Conservation (phyloP, 1,140 invertebrate species). For the Drosophila bocki region DNA sequence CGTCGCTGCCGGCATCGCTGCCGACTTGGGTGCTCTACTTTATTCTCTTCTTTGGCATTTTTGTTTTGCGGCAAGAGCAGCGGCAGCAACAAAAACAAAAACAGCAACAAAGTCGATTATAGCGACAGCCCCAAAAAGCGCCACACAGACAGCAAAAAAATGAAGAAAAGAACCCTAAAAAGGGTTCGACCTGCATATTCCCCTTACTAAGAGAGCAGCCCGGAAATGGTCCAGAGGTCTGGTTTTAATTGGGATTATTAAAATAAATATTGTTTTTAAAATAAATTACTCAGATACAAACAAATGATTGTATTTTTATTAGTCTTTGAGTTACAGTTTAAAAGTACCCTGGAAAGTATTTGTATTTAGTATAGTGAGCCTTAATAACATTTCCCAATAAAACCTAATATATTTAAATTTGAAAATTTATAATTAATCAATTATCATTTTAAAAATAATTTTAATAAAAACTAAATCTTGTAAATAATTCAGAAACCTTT, state of each 20-base stretch:
- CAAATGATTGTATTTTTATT: neutral
- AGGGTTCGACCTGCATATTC: conserved; percentile 10
- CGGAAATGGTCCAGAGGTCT: conserved; percentile 3
- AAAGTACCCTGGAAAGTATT: neutral
- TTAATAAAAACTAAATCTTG: neutral
- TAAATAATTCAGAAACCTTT: neutral
- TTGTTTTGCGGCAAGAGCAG: conserved; percentile 67
- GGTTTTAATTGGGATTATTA: neutral
- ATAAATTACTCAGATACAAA: neutral
- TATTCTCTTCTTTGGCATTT: conserved; percentile 77
- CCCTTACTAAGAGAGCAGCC: conserved; percentile 4
- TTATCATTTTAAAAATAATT: neutral
- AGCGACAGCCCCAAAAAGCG: conserved; percentile 64
- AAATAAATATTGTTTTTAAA: neutral
- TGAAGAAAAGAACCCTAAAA: neutral
- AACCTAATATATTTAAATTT: too few species aligned
- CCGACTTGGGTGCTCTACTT: conserved; percentile 75
- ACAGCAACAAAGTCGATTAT: conserved; percentile 75
- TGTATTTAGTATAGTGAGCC: too few species aligned
- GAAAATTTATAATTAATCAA: too few species aligned
- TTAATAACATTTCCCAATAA: too few species aligned
- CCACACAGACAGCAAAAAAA: conserved; percentile 33
- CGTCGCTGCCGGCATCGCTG: conserved; percentile 53
- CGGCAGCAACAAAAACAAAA: conserved; percentile 57
- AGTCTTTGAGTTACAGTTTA: neutral